phyloP scores from a whole-genome alignment of 2,888 invertebrate species.

The Diachrysia chrysitis region DNA sequence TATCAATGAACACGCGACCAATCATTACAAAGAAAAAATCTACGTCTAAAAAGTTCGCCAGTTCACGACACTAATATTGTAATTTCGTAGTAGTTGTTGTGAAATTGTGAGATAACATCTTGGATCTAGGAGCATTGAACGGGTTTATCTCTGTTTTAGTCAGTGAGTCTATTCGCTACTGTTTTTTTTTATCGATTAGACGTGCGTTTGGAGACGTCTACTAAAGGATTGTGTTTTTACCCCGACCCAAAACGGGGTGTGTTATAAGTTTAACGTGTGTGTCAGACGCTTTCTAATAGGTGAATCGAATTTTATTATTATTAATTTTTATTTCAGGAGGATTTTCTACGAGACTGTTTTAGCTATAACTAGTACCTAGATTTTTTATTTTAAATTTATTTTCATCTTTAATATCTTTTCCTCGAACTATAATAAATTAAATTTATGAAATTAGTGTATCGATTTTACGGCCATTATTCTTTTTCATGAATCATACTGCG shows the following conservation, averaged over 20 bases:
- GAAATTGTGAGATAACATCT: constrained; percentile 44
- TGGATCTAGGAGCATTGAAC: constrained; percentile 41
- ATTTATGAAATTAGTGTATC: constrained; percentile 6
- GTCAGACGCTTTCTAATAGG: not conserved
- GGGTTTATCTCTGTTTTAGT: too few relatives aligned
- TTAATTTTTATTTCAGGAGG: too few relatives aligned
- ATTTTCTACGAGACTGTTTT: too few relatives aligned
- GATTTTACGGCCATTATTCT: constrained; percentile 4
- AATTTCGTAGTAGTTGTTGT: constrained; percentile 43
- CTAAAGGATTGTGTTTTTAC: not conserved
- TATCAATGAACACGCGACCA: constrained; percentile 60
- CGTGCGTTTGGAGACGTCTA: constrained; percentile 14
- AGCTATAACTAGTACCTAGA: too few relatives aligned
- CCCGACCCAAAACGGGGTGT: not conserved
- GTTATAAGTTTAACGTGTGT: not conserved
- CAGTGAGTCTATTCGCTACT: constrained; percentile 15
- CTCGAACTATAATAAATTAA: not conserved
- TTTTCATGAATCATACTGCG: constrained; percentile 16
- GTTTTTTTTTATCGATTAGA: constrained; percentile 18
- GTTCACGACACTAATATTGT: constrained; percentile 49
- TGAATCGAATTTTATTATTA: not conserved
- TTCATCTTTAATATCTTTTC: too few relatives aligned
- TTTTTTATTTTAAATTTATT: too few relatives aligned
- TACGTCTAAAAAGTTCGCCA: constrained; percentile 53
- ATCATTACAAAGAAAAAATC: constrained; percentile 57